Evolutionary conservation across 2,888 invertebrate species (phyloP), one percentile per base, ranked within the genome.

Genomic region (Aproaerema taeniolella): DNA sequence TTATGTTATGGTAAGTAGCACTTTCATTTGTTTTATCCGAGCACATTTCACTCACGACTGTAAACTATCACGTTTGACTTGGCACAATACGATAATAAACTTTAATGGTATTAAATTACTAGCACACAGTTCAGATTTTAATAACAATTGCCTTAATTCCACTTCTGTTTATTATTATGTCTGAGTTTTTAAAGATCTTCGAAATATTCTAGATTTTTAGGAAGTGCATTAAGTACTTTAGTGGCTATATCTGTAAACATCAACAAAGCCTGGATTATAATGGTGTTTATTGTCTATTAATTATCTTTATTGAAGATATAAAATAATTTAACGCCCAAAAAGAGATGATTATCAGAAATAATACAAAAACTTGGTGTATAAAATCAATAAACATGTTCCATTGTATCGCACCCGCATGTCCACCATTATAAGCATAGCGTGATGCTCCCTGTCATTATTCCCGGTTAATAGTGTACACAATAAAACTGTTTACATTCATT

Each of bases 1-100:
- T 88, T 95, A 95, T 87, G 94, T 95, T 56, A 95, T 95, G 95
- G 94, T 94, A 83, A 91, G 93, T 83, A 50, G 44, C 36, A 41
- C 38, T 42, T 46, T 30, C 25, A 36, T 40, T 42, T 20, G 9
- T n/a, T 26, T 2, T 7, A 20, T 20, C 20, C 8, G 5, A n/a
- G 4, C 4, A n/a, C 4, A 7, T 10, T 10, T 8, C 10, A 28
- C 28, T 28, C 28, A 28, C 28, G 28, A 28, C n/a, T 9, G 9
- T 28, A 8, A 28, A 28, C 28, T 28, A 28, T 28, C 28, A 28
- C 28, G 28, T 28, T 28, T 9, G n/a, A n/a, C n/a, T 3, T 9
- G n/a, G 9, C 7, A 20, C 20, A 20, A 20, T 20, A 20, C 20
- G 20, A 20, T 20, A 20, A 20, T 20, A 20, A 20, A 20, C 5